Conservation (phyloP, 1,140 invertebrate species). For the Adoxophyes honmai region DNA sequence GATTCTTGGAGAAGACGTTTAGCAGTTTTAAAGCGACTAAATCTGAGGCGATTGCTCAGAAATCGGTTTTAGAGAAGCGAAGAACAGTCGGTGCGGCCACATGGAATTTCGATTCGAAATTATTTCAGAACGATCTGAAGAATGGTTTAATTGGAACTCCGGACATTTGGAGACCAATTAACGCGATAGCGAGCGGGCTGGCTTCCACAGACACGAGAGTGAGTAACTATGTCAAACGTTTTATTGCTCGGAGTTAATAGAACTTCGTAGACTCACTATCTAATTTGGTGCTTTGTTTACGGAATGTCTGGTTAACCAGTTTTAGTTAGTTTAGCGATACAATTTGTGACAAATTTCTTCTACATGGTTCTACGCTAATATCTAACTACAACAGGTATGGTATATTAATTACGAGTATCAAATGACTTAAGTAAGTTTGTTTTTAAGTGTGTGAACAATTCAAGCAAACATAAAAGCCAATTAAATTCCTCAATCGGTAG, state of each 20-base stretch:
- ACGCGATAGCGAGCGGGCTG: slow-evolving; percentile 83
- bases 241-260: background rate
- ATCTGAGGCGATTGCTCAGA: slow-evolving; percentile 50
- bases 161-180: slow-evolving; percentile 85
- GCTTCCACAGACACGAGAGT: slow-evolving; percentile 79
- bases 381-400: no score
- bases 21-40: slow-evolving; percentile 66
- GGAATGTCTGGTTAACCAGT: no score
- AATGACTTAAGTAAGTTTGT: background rate
- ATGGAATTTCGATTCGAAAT: slow-evolving; percentile 83
- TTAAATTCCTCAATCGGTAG: slow-evolving; percentile 5
- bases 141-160: slow-evolving; percentile 82
- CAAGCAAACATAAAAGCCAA: background rate
- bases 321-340: no score
- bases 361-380: no score
- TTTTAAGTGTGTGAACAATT: background rate
- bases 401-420: no score
- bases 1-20: slow-evolving; percentile 58
- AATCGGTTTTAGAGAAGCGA: slow-evolving; percentile 79
- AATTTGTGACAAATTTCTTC: no score
- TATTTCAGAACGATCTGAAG: slow-evolving; percentile 81
- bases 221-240: slow-evolving; percentile 38
- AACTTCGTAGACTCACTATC: no score
- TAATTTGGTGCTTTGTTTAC: no score
- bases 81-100: slow-evolving; percentile 83